Conservation (phyloP, 2,888 invertebrate genomes). For the Altica lythri region DNA sequence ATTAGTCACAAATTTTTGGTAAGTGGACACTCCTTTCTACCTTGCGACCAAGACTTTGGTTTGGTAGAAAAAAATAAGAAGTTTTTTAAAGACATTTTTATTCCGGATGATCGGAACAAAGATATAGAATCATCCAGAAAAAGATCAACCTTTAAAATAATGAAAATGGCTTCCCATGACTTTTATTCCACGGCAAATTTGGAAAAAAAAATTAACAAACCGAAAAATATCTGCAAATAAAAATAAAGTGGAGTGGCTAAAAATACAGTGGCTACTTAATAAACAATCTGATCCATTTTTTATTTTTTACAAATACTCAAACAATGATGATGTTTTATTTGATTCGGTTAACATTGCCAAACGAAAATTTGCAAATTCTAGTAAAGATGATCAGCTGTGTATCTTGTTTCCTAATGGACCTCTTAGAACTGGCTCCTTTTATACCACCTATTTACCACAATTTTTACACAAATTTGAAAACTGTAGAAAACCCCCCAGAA, state of each 20-base stretch:
- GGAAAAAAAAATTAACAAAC: slow-evolving; percentile 5
- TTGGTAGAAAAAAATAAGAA: background rate
- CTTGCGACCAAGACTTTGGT: too few species aligned
- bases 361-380: background rate
- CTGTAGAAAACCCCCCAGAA: slow-evolving; percentile 5
- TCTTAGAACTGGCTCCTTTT: background rate
- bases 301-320: background rate
- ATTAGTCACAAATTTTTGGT: background rate
- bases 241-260: too few species aligned
- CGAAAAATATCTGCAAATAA: slow-evolving; percentile 14
- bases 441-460: background rate
- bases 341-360: background rate
- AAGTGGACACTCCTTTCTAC: background rate
- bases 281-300: background rate
- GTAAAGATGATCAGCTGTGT: background rate
- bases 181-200: slow-evolving; percentile 6
- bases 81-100: background rate
- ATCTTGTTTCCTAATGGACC: background rate
- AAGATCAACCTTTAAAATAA: slow-evolving; percentile 7
- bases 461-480: slow-evolving; percentile 12
- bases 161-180: background rate
- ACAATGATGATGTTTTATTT: too few species aligned
- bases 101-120: slow-evolving; percentile 12
- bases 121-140: slow-evolving; percentile 10
- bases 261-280: too few species aligned